Evolutionary conservation across 2,113 vertebrate species (phyloP).

Genomic region (Cercocebus atys): DNA sequence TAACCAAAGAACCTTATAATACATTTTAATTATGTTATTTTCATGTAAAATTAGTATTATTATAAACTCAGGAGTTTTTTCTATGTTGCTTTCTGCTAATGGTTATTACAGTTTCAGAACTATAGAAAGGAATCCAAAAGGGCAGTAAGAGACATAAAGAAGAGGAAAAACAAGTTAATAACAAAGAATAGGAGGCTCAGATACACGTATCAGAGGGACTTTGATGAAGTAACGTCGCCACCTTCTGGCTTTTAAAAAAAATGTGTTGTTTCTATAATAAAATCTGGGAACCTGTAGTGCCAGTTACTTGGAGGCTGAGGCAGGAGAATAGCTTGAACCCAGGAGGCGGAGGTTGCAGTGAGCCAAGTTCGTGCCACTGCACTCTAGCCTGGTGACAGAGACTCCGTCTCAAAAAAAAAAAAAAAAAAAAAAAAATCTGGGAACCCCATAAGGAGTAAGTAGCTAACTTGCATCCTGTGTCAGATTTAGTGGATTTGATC

Average conservation of each 20-base stretch:
- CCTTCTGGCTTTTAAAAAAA: conserved; percentile 37
- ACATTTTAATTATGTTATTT: not conserved
- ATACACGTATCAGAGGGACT: not conserved
- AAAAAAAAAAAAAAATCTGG: not conserved
- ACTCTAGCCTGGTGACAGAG: no score
- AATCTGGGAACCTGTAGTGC: not conserved
- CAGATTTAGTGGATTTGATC: not conserved
- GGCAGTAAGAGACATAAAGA: not conserved
- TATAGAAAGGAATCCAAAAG: not conserved
- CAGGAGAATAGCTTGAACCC: no score
- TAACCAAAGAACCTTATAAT: not conserved
- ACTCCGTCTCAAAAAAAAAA: not conserved
- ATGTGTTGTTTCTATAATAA: not conserved
- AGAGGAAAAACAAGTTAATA: not conserved
- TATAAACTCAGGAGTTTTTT: conserved; percentile 27
- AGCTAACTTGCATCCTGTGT: not conserved
- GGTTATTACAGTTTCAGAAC: not conserved
- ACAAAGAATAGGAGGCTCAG: not conserved
- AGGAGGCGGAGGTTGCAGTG: no score
- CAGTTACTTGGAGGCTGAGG: no score
- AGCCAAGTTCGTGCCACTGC: no score
- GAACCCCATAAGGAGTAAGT: not conserved
- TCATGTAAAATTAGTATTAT: not conserved
- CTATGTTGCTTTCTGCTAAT: not conserved
- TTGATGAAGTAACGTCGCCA: not conserved